Conservation (phyloP, 2,113 vertebrate genomes). For the Engystomops pustulosus region DNA sequence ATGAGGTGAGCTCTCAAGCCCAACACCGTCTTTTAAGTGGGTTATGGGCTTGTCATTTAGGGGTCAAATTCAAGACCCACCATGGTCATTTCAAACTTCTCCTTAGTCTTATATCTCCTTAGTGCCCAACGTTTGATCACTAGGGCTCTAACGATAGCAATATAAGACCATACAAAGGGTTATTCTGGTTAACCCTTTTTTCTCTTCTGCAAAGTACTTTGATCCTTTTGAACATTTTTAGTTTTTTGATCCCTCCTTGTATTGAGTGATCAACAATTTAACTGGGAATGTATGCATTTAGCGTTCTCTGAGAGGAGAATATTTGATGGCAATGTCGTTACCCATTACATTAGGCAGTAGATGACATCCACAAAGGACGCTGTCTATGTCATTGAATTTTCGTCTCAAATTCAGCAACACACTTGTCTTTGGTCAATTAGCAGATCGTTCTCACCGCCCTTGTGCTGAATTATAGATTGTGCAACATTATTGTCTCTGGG, state of each 20-base stretch:
- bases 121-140: too few species aligned
- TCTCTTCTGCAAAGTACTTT: not conserved
- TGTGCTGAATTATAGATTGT: not conserved
- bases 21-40: too few species aligned
- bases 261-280: not conserved
- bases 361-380: not conserved
- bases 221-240: not conserved
- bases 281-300: not conserved
- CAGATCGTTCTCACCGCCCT: not conserved
- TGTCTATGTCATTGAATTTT: not conserved
- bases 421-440: constrained; percentile 9
- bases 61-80: too few species aligned
- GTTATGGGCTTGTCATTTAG: too few species aligned
- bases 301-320: too few species aligned
- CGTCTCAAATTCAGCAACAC: constrained; percentile 1
- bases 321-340: too few species aligned
- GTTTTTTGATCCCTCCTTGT: not conserved
- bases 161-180: too few species aligned
- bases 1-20: too few species aligned
- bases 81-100: too few species aligned
- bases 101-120: not conserved
- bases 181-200: not conserved
- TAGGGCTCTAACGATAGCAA: too few species aligned
- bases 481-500: not conserved
- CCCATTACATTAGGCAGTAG: not conserved